Conservation (phyloP, 2,797 vertebrate species). For the Emydoidea blandingii region DNA sequence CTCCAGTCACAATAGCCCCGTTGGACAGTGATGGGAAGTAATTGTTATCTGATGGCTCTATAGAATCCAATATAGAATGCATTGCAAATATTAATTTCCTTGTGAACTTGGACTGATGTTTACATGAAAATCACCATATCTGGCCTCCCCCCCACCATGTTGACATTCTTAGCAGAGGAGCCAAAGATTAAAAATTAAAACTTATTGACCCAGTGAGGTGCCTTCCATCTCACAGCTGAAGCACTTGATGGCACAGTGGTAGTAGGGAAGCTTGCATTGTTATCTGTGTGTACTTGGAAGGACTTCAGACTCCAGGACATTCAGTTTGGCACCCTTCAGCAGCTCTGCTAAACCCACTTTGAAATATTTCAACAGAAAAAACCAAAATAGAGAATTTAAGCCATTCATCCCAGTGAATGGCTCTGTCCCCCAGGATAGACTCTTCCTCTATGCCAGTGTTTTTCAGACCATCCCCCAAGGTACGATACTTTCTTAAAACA, state of each 20-base stretch:
- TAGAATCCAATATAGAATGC: not conserved
- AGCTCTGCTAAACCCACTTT: not conserved
- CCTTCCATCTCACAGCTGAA: not conserved
- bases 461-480: not conserved
- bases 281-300: not conserved
- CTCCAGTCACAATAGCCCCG: too few relatives aligned
- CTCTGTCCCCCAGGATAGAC: not conserved
- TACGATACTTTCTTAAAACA: not conserved
- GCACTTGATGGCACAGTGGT: not conserved
- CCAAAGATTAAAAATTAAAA: not conserved
- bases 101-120: accelerated
- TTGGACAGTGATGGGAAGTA: too few relatives aligned
- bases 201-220: not conserved
- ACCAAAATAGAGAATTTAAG: not conserved
- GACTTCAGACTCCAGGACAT: not conserved
- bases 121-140: not conserved
- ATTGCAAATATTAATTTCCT: not conserved
- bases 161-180: not conserved
- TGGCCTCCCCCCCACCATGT: not conserved
- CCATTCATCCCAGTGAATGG: not conserved
- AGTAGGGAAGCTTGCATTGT: accelerated
- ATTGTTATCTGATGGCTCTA: not conserved
- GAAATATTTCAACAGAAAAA: not conserved
- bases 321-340: not conserved
- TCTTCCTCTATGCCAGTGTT: not conserved